phyloP scores from a whole-genome alignment of 2,888 invertebrate species.

The Andrena camellia region DNA sequence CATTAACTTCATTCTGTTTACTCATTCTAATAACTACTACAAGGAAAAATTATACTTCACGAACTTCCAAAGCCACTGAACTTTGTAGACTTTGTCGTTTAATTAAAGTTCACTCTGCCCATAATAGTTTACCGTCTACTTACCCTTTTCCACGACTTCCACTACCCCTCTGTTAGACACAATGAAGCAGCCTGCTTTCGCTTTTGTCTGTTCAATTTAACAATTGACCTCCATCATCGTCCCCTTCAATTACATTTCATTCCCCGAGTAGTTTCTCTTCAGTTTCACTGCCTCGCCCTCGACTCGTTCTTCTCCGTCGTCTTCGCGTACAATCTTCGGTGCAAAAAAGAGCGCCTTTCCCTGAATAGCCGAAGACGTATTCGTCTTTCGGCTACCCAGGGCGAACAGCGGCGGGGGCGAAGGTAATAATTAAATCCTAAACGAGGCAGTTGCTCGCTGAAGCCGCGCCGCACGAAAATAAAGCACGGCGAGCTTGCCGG shows the following conservation, averaged over 20 bases:
- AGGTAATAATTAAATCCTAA: slow-evolving; percentile 62
- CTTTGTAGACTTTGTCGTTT: too few relatives aligned
- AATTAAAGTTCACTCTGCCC: not conserved
- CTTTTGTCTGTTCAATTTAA: slow-evolving; percentile 2
- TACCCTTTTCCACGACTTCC: not conserved
- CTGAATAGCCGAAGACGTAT: slow-evolving; percentile 32
- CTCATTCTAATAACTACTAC: too few relatives aligned
- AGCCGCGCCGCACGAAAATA: slow-evolving; percentile 45
- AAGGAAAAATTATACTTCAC: too few relatives aligned
- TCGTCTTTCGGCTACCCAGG: slow-evolving; percentile 19
- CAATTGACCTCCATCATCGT: slow-evolving; percentile 24
- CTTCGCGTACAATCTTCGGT: not conserved
- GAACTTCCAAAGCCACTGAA: too few relatives aligned
- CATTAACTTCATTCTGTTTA: too few relatives aligned
- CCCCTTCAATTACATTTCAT: slow-evolving; percentile 4
- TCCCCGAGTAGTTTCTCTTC: not conserved
- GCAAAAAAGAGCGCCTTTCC: slow-evolving; percentile 1
- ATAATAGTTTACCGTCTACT: not conserved
- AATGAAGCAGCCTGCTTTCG: slow-evolving; percentile 5
- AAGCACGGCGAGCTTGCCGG: slow-evolving; percentile 24
- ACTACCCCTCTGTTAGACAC: not conserved
- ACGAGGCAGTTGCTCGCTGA: slow-evolving; percentile 43
- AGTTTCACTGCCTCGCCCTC: not conserved
- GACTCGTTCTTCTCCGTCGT: not conserved
- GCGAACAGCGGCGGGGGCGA: too few relatives aligned